Evolutionary conservation across 2,113 vertebrate genomes (phyloP).

Genomic region (Hepsetus odoe): DNA sequence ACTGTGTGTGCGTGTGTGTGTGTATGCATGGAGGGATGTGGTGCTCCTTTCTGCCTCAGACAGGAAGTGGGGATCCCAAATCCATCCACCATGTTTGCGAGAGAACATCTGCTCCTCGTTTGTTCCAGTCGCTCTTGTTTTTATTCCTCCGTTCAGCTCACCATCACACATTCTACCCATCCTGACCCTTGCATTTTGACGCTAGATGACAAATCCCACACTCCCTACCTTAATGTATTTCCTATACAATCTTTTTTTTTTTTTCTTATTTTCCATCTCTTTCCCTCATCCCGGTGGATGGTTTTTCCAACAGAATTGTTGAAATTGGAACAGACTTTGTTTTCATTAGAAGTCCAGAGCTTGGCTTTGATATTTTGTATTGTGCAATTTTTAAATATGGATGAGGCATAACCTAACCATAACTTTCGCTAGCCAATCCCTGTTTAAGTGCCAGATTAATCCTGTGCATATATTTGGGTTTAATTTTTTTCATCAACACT

Average conservation of each 20-base stretch:
- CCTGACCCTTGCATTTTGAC: constrained; percentile 25
- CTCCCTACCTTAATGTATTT: constrained; percentile 38
- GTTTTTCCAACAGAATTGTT: constrained; percentile 3
- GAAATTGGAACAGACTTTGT: background rate
- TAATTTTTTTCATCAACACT: no score
- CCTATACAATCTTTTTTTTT: constrained; percentile 9
- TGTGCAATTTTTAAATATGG: constrained; percentile 47
- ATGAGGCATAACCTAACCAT: background rate
- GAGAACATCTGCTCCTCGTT: constrained; percentile 77
- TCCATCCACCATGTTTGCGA: constrained; percentile 55
- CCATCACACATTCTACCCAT: constrained; percentile 50
- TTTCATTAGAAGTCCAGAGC: background rate
- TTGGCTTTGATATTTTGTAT: background rate
- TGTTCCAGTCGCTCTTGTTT: constrained; percentile 62
- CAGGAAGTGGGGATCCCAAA: constrained; percentile 57
- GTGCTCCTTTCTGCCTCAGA: constrained; percentile 54
- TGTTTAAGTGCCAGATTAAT: background rate
- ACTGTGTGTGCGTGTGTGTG: background rate
- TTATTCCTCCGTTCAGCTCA: constrained; percentile 59
- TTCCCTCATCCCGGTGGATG: background rate
- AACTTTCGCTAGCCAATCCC: background rate
- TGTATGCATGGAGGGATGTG: constrained; percentile 47
- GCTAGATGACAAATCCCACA: constrained; percentile 38
- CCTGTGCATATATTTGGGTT: no score
- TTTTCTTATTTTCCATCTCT: constrained; percentile 6